phyloP scores from a whole-genome alignment of 2,888 invertebrate species.

The Embidobia sp. region DNA sequence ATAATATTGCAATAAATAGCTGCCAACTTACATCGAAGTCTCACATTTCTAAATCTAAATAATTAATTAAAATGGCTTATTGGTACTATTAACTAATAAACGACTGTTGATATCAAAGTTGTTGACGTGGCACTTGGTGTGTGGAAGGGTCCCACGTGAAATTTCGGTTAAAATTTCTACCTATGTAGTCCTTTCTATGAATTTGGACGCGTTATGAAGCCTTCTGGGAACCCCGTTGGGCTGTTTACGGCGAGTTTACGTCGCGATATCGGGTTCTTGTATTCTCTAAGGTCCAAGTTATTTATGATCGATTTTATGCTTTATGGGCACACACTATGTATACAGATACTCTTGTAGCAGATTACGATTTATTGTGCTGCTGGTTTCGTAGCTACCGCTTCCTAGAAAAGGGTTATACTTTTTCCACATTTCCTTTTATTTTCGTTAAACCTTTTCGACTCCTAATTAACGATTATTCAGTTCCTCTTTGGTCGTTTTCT shows the following conservation, averaged over 20 bases:
- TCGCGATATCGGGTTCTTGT: slow-evolving; percentile 55
- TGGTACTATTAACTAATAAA: slow-evolving; percentile 16
- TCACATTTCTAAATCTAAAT: no score
- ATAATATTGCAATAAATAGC: no score
- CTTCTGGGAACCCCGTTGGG: slow-evolving; percentile 55
- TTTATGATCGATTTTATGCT: slow-evolving; percentile 63
- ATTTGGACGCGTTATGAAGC: slow-evolving; percentile 58
- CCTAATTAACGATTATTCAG: no score
- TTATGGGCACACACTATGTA: slow-evolving; percentile 48
- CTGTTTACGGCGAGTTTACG: slow-evolving; percentile 56
- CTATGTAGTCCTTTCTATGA: slow-evolving; percentile 56
- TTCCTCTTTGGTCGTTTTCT: no score
- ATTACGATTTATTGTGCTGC: slow-evolving; percentile 54
- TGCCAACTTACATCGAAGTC: no score
- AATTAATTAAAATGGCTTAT: background rate
- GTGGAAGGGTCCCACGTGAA: slow-evolving; percentile 44
- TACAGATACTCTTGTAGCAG: slow-evolving; percentile 38
- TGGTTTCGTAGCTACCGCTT: slow-evolving; percentile 34
- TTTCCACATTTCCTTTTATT: slow-evolving; percentile 26
- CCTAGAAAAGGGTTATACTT: slow-evolving; percentile 52
- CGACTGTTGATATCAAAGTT: slow-evolving; percentile 38
- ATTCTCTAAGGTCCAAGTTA: slow-evolving; percentile 46
- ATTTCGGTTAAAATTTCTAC: slow-evolving; percentile 48
- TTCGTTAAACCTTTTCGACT: slow-evolving; percentile 8
- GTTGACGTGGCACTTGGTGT: slow-evolving; percentile 34